phyloP scores from a whole-genome alignment of 2,113 vertebrate genomes.

The Leptosomus discolor region DNA sequence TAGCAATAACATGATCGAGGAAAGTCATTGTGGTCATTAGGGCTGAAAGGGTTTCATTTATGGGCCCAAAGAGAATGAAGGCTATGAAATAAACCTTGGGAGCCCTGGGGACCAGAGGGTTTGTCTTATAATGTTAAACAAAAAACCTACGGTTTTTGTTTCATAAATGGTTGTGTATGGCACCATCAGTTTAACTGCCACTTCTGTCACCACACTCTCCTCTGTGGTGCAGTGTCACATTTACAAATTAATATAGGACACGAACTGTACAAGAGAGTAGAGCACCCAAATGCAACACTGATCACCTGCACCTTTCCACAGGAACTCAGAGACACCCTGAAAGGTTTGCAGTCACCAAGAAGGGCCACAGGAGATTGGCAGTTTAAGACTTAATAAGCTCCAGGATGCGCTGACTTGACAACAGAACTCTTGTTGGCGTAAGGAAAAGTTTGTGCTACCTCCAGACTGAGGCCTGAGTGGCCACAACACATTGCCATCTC shows the following conservation, averaged over 20 bases:
- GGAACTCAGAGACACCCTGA: background rate
- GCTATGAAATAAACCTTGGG: constrained; percentile 68
- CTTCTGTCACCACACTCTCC: background rate
- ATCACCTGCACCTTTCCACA: background rate
- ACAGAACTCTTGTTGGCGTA: background rate
- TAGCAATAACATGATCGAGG: constrained; percentile 81
- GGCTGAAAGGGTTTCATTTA: constrained; percentile 84
- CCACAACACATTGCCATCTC: background rate
- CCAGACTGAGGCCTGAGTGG: background rate
- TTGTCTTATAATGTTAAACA: background rate
- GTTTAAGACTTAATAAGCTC: background rate
- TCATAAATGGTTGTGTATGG: background rate
- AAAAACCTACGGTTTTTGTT: constrained; percentile 16
- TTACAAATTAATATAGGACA: background rate
- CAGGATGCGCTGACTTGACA: accelerated
- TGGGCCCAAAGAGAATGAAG: constrained; percentile 70
- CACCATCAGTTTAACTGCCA: background rate
- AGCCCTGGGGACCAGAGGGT: constrained; percentile 20
- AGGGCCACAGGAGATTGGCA: background rate
- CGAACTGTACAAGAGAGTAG: accelerated
- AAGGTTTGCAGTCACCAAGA: background rate
- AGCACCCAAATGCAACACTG: too few species aligned
- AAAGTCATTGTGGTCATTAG: constrained; percentile 83
- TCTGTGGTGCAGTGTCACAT: background rate
- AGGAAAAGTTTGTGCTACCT: background rate